These are phyloP conservation scores for Montipora sp. DNA, from an alignment of 64 coral and sea anemone species.

Conservation along the genomic window DNA sequence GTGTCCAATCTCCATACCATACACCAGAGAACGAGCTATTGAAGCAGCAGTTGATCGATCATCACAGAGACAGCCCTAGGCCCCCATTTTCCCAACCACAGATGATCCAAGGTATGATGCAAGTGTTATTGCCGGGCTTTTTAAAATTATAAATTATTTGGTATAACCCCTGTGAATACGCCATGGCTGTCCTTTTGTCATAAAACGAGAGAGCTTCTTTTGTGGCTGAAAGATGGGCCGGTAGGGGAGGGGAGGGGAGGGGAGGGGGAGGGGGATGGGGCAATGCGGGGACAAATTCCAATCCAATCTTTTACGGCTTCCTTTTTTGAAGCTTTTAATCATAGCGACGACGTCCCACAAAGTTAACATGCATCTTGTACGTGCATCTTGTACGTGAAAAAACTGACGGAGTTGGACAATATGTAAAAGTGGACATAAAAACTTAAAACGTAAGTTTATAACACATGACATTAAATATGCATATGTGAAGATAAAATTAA, in stretches of 20 bases:
- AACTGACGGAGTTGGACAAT: no score
- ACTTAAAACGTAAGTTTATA: no score
- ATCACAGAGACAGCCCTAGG: conserved; percentile 66
- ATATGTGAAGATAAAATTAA: background rate
- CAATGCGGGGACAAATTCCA: no score
- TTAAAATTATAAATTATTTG: background rate
- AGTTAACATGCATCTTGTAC: no score
- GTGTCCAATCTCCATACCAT: conserved; percentile 31
- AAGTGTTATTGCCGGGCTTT: background rate
- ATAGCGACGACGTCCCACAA: no score
- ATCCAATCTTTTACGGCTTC: no score
- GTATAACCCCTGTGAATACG: background rate
- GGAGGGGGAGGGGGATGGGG: no score
- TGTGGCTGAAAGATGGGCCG: background rate
- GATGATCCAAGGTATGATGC: conserved; percentile 65
- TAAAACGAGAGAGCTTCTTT: background rate
- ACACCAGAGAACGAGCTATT: conserved; percentile 74
- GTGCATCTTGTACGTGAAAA: no score
- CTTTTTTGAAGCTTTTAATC: no score
- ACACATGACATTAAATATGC: no score
- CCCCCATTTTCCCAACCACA: conserved; percentile 49
- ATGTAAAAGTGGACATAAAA: no score
- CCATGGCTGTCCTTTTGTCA: background rate
- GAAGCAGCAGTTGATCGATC: conserved; percentile 72
- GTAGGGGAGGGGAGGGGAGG: no score